Conservation (phyloP, 2,797 vertebrate species). For the Parambassis ranga region DNA sequence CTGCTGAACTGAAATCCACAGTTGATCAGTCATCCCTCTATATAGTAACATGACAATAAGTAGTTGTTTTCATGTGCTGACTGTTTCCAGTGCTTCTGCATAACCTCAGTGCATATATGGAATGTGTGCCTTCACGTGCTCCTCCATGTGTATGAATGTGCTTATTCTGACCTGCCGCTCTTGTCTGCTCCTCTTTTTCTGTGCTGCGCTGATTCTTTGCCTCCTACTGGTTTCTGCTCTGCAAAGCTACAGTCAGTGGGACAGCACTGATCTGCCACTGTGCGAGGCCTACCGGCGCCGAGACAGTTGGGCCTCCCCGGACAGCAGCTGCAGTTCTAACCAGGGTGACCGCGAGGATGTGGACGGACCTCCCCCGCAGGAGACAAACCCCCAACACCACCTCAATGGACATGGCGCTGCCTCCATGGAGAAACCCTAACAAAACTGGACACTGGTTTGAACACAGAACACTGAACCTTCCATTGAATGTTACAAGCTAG, state of each 20-base stretch:
- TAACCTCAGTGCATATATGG: constrained; percentile 40
- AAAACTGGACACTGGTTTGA: neutral
- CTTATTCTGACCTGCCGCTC: constrained; percentile 75
- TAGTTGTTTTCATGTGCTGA: neutral
- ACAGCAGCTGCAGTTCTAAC: constrained; percentile 77
- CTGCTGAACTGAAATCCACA: constrained; percentile 18
- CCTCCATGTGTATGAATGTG: constrained; percentile 48
- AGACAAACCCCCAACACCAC: constrained; percentile 78
- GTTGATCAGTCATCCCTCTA: neutral
- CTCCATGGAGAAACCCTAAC: constrained; percentile 82
- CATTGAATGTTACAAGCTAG: too few species aligned
- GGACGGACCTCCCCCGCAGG: constrained; percentile 76
- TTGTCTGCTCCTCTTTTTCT: constrained; percentile 72
- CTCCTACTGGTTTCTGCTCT: constrained; percentile 81
- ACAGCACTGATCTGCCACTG: constrained; percentile 91
- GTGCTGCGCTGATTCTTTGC: constrained; percentile 76
- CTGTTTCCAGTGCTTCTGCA: constrained; percentile 36
- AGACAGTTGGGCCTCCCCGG: constrained; percentile 85
- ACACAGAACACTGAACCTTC: too few species aligned
- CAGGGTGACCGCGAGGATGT: constrained; percentile 65
- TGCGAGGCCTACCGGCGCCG: constrained; percentile 91
- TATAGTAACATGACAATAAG: neutral
- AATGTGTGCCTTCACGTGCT: constrained; percentile 29
- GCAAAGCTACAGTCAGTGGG: constrained; percentile 96
- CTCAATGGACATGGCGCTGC: constrained; percentile 85